Conservation (phyloP, 2,113 vertebrate genomes). For the Calyptommatus sinebrachiatus region DNA sequence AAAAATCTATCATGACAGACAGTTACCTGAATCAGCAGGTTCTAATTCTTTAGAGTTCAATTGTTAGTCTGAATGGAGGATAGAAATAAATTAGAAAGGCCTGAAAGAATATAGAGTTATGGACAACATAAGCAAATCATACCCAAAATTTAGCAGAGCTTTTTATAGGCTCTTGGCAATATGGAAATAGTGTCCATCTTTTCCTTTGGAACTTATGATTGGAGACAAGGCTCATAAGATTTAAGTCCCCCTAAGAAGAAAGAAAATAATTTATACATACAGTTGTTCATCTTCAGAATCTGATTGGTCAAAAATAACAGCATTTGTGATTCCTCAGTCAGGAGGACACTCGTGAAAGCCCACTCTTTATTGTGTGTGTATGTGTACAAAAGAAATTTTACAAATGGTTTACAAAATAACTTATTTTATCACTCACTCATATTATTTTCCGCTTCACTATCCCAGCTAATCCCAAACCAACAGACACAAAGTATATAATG, state of each 20-base stretch:
- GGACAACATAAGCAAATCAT: rapidly evolving
- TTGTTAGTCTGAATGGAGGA: neutral
- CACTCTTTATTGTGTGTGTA: no score
- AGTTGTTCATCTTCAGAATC: neutral
- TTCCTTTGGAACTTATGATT: slow-evolving; percentile 2
- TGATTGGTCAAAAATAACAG: no score
- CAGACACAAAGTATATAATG: no score
- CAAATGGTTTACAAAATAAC: no score
- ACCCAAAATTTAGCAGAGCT: neutral
- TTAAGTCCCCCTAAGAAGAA: neutral
- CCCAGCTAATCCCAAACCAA: no score
- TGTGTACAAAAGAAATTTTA: no score
- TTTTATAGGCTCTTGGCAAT: neutral
- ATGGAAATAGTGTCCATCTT: neutral
- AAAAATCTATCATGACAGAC: neutral
- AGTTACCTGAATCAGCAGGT: slow-evolving; percentile 6
- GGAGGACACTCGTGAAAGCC: neutral
- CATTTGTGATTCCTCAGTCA: no score
- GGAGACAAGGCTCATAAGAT: neutral
- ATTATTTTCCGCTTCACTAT: no score
- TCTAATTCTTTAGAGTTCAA: neutral
- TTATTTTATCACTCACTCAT: no score
- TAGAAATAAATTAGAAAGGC: neutral
- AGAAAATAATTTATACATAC: neutral
- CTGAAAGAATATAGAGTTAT: rapidly evolving